Evolutionary conservation across 2,797 vertebrate genomes (phyloP), one percentile per base, ranked within the genome.

Genomic region (Lepilemur septentrionalis): DNA sequence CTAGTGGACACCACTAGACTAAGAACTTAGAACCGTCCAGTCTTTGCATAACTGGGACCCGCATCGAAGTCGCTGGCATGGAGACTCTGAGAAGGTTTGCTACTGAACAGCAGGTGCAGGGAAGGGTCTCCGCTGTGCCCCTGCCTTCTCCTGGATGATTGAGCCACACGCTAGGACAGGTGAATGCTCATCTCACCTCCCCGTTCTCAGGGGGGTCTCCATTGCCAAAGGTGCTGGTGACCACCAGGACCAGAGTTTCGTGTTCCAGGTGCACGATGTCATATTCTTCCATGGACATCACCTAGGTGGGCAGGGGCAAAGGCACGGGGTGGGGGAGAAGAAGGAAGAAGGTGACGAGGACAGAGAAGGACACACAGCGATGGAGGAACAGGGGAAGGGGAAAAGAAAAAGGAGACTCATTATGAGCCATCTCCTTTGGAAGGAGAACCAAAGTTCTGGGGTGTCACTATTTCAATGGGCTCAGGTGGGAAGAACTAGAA

Each of bases 271-370:
- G 99, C 72, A 99, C 99, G 0, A 99, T 98, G 86, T 99, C 99
- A 0, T 99, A 99, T 23, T 99, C 99, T 0, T 99, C 99, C 99
- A 99, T 99, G 48, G 99, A 99, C 98, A 98, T 99, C 92, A 99
- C 99, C 99, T 99, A 97, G 81, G 65, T 23, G 61, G 67, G 57
- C 2, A 17, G n/a, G 13, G 92, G 23, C 80, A 38, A 41, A 82
- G 10, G 35, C n/a, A 9, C 0, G 2, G 79, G 2, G 23, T 28
- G 0, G 22, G 55, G 28, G 28, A 22, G 65, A 7, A 35, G 61
- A 32, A 46, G 0, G 1, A 30, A 72, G 14, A 76, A 3, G 41
- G 4, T 7, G 63, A 35, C 12, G 1, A 55, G 87, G 65, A 95
- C 10, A 55, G 25, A 55, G 4, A 20, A 78, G 65, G 15, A 75